Conservation (phyloP, 2,113 vertebrate species). For the Macaca fascicularis region DNA sequence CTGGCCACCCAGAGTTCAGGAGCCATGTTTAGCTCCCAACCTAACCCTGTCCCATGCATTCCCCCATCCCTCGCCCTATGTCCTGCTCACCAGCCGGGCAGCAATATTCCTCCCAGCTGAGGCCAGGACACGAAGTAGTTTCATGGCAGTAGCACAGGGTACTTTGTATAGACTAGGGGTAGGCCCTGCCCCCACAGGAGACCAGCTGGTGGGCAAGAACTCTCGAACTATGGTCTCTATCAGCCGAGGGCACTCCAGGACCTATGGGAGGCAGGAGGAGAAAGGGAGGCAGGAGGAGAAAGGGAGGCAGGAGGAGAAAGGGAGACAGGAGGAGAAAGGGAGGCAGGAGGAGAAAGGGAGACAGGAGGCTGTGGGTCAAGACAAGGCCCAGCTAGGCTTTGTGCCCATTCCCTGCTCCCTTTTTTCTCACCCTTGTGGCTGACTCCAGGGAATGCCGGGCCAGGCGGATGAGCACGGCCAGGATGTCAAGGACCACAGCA, state of each 20-base stretch:
- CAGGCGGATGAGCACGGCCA: conserved; percentile 92
- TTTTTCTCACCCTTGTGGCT: conserved; percentile 82
- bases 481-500: conserved; percentile 88
- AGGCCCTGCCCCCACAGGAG: conserved; percentile 65
- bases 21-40: not conserved
- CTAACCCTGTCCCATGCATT: not conserved
- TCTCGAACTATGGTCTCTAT: conserved; percentile 91
- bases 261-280: conserved; percentile 80
- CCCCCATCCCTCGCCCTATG: not conserved
- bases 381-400: not conserved
- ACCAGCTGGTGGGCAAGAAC: conserved; percentile 93
- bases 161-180: conserved; percentile 87
- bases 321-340: not conserved
- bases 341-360: not conserved
- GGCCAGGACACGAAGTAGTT: conserved; percentile 94
- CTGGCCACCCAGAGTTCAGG: not conserved
- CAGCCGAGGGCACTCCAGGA: conserved; percentile 94
- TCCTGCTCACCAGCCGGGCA: conserved; percentile 91
- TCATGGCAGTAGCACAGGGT: conserved; percentile 91
- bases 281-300: not conserved
- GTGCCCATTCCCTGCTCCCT: too few relatives aligned
- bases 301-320: not conserved
- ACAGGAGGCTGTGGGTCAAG: not conserved
- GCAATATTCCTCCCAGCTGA: conserved; percentile 91
- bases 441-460: conserved; percentile 92